Base-by-base conservation (phyloP, 1,140 invertebrate species). In the Radopholus similis region DNA sequence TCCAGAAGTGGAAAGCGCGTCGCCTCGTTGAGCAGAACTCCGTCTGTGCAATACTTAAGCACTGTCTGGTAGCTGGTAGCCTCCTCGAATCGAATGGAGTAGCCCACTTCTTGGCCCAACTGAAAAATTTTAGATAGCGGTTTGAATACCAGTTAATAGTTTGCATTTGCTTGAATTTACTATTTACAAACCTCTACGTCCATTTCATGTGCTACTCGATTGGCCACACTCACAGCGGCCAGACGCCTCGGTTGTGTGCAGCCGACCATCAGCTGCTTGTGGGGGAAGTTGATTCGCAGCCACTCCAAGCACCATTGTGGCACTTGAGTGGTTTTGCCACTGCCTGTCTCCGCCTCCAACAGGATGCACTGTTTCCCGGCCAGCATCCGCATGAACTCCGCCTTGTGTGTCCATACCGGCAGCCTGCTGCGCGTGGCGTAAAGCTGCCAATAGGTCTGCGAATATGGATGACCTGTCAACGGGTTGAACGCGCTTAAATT, bases 31-130 rank as follows among this genome's bases (percentile, higher is more conserved):
- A 98, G 82, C 4, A 98, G 85, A 4, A 98, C 92, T 84, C 95
- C 95, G 85, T 98, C 95, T 18, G 95, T 99, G 92, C 97, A 95
- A 82, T 97, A 97, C 83, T 97, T 96, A 32, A 98, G 92, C 82
- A 89, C 89, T 1, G 95, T 97, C 8, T 47, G 18, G 5, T 63
- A 21, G 13, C 44, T 37, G 9, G 89, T 89, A 76, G 88, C 89
- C 79, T 90, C 89, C 82, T 90, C 89, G 86, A 90, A 90, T 64
- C 89, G 79, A 70, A 90, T 89, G 70, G 87, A 88, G 80, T 90
- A 90, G 9, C 89, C 89, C 55, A 90, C 89, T 84, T 88, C 83
- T 28, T 71, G 9, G 40, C 70, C 73, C 9, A 70, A 37, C 71
- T 70, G 18, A 74, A 74, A n/a, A 53, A 47, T 51, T 23, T 15